phyloP scores from a whole-genome alignment of 2,888 invertebrate species.

The Dryocosmus kuriphilus region DNA sequence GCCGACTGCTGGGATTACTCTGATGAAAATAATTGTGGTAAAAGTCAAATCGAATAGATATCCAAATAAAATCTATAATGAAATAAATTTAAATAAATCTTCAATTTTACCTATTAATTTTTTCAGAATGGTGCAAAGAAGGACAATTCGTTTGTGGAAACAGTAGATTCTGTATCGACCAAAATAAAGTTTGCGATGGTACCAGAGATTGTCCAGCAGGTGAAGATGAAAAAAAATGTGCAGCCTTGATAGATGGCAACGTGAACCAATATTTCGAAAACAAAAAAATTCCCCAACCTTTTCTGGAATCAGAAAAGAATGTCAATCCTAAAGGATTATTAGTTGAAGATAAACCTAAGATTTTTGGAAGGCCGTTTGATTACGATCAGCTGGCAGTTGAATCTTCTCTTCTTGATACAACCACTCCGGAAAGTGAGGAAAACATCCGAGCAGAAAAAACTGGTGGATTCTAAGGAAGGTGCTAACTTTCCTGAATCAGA shows the following conservation, averaged over 20 bases:
- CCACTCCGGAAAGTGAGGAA: constrained; percentile 61
- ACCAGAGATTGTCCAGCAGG: constrained; percentile 85
- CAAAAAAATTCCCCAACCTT: neutral
- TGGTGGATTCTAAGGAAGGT: constrained; percentile 42
- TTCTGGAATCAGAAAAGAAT: neutral
- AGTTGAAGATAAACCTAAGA: constrained; percentile 1
- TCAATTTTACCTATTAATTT: constrained; percentile 14
- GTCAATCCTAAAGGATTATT: neutral
- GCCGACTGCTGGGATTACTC: constrained; percentile 90
- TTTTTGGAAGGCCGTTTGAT: constrained; percentile 24
- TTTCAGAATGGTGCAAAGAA: constrained; percentile 85
- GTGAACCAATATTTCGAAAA: constrained; percentile 43
- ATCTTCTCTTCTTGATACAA: constrained; percentile 64
- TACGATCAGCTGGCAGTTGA: constrained; percentile 66
- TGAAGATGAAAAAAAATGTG: constrained; percentile 88
- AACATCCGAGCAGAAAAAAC: constrained; percentile 39
- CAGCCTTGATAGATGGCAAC: constrained; percentile 72
- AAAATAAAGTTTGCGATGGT: constrained; percentile 85
- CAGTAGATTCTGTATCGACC: constrained; percentile 84
- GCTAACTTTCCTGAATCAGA: constrained; percentile 14
- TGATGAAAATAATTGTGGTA: constrained; percentile 88
- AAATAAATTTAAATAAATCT: constrained; percentile 2
- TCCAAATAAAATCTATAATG: neutral
- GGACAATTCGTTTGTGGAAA: constrained; percentile 87
- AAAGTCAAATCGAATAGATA: constrained; percentile 44